A percentile compares a stretch with the other conserved stretches of the same genome.
Evolutionary conservation across 1,140 invertebrate genomes (phyloP).

Genomic region (Zaprionus ornatus): DNA sequence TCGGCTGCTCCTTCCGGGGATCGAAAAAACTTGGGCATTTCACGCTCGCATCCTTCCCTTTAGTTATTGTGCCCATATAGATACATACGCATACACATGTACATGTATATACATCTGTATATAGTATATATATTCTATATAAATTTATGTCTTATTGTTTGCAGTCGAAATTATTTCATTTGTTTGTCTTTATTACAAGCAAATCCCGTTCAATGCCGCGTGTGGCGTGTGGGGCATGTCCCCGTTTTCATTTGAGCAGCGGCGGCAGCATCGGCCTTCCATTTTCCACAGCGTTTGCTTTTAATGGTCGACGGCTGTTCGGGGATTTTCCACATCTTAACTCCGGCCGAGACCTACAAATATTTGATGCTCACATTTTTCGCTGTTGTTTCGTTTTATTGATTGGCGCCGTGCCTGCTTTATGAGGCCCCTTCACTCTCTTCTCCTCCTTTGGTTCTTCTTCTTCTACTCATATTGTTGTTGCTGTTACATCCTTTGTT

Average conservation of each 20-base stretch:
- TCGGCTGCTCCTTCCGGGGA: not conserved
- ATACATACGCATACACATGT: constrained; percentile 40
- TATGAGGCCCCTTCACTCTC: constrained; percentile 48
- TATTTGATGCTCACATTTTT: constrained; percentile 76
- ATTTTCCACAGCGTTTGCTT: constrained; percentile 79
- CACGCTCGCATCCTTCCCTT: constrained; percentile 26
- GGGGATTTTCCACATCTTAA: constrained; percentile 80
- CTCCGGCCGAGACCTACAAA: constrained; percentile 75
- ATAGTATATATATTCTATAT: constrained; percentile 48
- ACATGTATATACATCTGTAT: constrained; percentile 11
- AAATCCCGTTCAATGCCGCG: constrained; percentile 69
- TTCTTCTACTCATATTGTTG: not conserved
- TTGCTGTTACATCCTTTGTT: not conserved
- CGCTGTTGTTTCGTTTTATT: constrained; percentile 69
- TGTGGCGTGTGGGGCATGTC: constrained; percentile 3
- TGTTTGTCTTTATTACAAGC: constrained; percentile 79
- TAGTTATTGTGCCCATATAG: constrained; percentile 29
- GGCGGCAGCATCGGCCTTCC: constrained; percentile 28
- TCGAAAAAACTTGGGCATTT: constrained; percentile 12
- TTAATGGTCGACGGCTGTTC: constrained; percentile 67
- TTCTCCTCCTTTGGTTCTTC: not conserved
- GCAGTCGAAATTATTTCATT: constrained; percentile 80
- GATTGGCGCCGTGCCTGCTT: constrained; percentile 71
- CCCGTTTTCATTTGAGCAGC: constrained; percentile 29
- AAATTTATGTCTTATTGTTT: constrained; percentile 81